Conservation (phyloP, 2,888 invertebrate species). For the Lycia hirtaria region DNA sequence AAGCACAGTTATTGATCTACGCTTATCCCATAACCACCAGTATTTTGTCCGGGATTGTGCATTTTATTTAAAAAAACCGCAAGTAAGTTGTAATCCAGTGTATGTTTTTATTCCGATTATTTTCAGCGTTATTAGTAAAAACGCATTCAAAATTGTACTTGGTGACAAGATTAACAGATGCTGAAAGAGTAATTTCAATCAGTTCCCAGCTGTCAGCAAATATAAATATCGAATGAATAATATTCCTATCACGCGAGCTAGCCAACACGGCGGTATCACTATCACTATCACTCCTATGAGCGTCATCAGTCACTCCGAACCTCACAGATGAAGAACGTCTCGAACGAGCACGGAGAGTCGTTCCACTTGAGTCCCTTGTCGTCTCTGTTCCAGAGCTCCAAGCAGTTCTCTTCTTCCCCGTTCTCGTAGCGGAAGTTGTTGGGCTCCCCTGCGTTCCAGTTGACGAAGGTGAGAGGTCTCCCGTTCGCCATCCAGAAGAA, state of each 20-base stretch:
- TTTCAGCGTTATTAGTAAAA: too few relatives aligned
- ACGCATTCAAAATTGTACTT: too few relatives aligned
- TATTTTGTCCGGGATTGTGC: too few relatives aligned
- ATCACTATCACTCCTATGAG: slow-evolving; percentile 9
- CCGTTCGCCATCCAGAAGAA: slow-evolving; percentile 98
- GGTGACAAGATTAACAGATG: too few relatives aligned
- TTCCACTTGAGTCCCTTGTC: slow-evolving; percentile 97
- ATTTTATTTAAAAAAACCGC: too few relatives aligned
- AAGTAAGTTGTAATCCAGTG: too few relatives aligned
- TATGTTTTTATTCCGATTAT: too few relatives aligned
- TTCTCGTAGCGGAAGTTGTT: slow-evolving; percentile 97
- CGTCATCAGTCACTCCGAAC: slow-evolving; percentile 85
- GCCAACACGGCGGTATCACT: slow-evolving; percentile 7
- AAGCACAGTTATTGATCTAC: too few relatives aligned
- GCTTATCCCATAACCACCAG: too few relatives aligned
- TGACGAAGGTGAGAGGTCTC: slow-evolving; percentile 94
- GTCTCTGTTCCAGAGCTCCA: slow-evolving; percentile 96
- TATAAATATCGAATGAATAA: neutral
- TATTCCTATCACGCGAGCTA: slow-evolving; percentile 12
- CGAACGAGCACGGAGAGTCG: slow-evolving; percentile 96
- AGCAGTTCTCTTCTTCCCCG: slow-evolving; percentile 96
- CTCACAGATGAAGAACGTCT: slow-evolving; percentile 97
- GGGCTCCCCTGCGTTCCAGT: slow-evolving; percentile 97
- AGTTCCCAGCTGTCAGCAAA: neutral
- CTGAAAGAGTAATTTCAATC: neutral